Base-by-base conservation (phyloP, 35 echinoderm and acorn worm genomes). In the Stichopus chloronotus region DNA sequence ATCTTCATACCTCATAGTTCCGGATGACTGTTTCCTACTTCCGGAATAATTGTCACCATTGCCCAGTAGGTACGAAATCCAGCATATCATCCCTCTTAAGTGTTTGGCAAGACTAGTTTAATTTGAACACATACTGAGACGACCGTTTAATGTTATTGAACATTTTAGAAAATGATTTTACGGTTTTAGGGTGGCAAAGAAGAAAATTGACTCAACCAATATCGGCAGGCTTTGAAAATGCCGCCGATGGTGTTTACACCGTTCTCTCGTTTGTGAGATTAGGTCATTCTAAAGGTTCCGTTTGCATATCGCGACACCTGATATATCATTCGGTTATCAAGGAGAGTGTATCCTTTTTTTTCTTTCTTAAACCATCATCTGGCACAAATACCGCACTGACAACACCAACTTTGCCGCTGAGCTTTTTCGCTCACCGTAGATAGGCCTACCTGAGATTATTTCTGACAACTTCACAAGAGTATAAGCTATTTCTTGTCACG, bases 401-500 rank as follows among this genome's bases (percentile, higher is more conserved):
- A 65, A 65, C 61, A 65, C 61, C 4, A 65, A 65, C 61, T 65
- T 65, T 4, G 61, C 61, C 30, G 61, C 61, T 65, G 61, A 65
- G 61, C 61, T 65, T 9, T 65, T 19, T 65, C 19, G 61, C 61
- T 65, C 61, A 19, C 61, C 9, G 19, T 65, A 19, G 61, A 65
- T 19, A 65, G 61, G 11, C 61, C 61, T 65, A 65, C 11, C 61
- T 65, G 19, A 65, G 61, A 65, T 65, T 65, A 65, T 65, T 65
- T 65, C 61, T 65, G 61, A 65, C 61, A 65, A 65, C 61, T 65
- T 65, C 61, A 65, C 61, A 65, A 65, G 61, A 65, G 61, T 65
- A 65, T 19, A 19, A 65, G 61, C 11, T 65, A 17, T 11, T 65
- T 65, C 61, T 19, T 65, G 61, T 65, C 61, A 65, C 61, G 61